Conservation (phyloP, 2,888 invertebrate genomes). For the Gisinianus flammeolus region DNA sequence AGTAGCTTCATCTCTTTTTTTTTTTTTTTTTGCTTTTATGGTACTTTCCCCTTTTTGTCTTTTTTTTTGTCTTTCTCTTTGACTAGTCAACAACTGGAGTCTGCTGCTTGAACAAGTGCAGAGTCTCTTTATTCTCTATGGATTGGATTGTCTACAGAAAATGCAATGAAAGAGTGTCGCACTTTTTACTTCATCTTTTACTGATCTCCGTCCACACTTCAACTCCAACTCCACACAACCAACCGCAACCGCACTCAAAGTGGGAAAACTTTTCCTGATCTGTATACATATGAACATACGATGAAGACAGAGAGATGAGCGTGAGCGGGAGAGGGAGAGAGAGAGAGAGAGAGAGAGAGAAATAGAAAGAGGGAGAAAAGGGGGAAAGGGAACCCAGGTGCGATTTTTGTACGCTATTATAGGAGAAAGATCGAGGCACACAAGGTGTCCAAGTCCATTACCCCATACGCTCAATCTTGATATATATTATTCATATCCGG, state of each 20-base stretch:
- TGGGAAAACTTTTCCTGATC: constrained; percentile 28
- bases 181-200: constrained; percentile 26
- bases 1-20: constrained; percentile 10
- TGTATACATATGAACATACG: no score
- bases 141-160: background rate
- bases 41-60: background rate
- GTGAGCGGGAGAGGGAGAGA: background rate
- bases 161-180: constrained; percentile 29
- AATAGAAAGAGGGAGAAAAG: constrained; percentile 4
- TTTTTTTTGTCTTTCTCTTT: background rate
- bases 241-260: background rate
- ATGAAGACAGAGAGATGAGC: constrained; percentile 7
- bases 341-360: constrained; percentile 10
- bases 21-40: background rate
- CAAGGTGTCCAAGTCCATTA: constrained; percentile 48
- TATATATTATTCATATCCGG: constrained; percentile 43
- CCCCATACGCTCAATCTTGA: constrained; percentile 42
- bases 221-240: background rate
- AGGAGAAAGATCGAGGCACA: constrained; percentile 41
- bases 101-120: background rate
- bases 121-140: background rate
- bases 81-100: background rate
- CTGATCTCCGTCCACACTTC: constrained; percentile 14
- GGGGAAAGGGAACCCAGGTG: constrained; percentile 45
- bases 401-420: constrained; percentile 37